Conservation (phyloP, 2,888 invertebrate species). For the Athalia rosae region DNA sequence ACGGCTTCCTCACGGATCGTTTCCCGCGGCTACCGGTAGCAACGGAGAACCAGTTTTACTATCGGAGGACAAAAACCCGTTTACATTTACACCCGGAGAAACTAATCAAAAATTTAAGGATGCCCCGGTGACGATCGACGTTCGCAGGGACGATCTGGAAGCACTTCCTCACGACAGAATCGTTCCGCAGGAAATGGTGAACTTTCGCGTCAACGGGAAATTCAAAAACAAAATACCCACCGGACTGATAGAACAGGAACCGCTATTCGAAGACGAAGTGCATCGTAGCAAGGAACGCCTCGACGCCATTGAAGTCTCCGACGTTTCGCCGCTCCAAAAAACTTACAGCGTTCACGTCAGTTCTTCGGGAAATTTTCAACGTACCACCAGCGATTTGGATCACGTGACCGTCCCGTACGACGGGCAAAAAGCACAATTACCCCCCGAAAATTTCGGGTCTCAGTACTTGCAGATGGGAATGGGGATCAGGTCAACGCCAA, state of each 20-base stretch:
- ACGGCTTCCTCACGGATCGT: background rate
- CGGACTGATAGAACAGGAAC: slow-evolving; percentile 52
- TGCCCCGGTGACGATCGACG: no score
- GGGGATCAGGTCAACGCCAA: no score
- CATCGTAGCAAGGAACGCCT: slow-evolving; percentile 47
- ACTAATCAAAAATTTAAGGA: background rate
- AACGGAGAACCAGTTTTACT: slow-evolving; percentile 1
- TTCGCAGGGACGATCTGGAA: slow-evolving; percentile 52
- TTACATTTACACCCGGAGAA: background rate
- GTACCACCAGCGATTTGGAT: no score
- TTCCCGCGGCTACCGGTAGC: no score
- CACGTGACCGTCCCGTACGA: no score
- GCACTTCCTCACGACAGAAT: slow-evolving; percentile 65
- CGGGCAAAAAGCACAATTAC: no score
- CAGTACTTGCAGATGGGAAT: no score
- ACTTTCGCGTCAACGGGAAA: slow-evolving; percentile 66
- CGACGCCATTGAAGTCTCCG: slow-evolving; percentile 64
- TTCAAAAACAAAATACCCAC: slow-evolving; percentile 64
- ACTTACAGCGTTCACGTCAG: slow-evolving; percentile 65
- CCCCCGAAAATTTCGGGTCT: no score
- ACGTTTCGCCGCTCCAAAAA: slow-evolving; percentile 60
- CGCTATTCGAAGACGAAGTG: slow-evolving; percentile 6
- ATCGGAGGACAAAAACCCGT: no score
- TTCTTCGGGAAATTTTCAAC: slow-evolving; percentile 6
- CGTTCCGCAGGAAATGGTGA: slow-evolving; percentile 64